phyloP scores from a whole-genome alignment of 1,140 invertebrate species.

The Drosophila hydei region DNA sequence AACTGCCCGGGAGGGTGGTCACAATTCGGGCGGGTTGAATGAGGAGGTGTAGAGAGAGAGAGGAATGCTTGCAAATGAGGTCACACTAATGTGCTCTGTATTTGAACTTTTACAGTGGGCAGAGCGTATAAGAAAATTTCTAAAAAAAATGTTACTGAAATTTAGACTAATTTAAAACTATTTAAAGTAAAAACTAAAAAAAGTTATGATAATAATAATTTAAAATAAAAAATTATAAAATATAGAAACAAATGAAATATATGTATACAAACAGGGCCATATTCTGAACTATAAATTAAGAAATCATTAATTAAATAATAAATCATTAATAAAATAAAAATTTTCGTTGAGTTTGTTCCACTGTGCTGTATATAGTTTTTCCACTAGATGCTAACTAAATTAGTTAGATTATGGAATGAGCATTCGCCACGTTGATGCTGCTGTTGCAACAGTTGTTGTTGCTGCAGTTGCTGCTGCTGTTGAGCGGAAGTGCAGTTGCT shows the following conservation, averaged over 20 bases:
- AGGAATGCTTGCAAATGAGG: constrained; percentile 49
- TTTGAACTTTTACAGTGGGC: constrained; percentile 57
- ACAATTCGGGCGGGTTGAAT: background rate
- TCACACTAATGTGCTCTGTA: constrained; percentile 67
- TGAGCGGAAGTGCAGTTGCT: constrained; percentile 32
- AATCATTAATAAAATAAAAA: background rate
- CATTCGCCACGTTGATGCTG: constrained; percentile 45
- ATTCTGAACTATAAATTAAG: too few species aligned
- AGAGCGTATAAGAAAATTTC: background rate
- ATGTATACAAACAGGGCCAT: too few species aligned
- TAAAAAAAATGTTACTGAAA: too few species aligned
- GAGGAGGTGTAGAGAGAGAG: background rate
- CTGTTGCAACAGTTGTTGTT: constrained; percentile 33
- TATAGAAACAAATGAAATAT: too few species aligned
- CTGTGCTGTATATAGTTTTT: constrained; percentile 27
- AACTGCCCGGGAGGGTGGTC: background rate
- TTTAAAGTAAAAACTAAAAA: too few species aligned
- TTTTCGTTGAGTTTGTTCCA: constrained; percentile 6
- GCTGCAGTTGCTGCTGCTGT: constrained; percentile 34
- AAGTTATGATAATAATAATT: too few species aligned
- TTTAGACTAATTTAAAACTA: too few species aligned
- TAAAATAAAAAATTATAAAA: too few species aligned
- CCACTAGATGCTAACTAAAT: constrained; percentile 50
- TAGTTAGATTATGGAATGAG: constrained; percentile 69
- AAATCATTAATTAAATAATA: background rate